A percentile compares a stretch with the other conserved stretches of the same genome.
Evolutionary conservation across 2,888 invertebrate species (phyloP).

Genomic region (Meliscaeva auricollis): DNA sequence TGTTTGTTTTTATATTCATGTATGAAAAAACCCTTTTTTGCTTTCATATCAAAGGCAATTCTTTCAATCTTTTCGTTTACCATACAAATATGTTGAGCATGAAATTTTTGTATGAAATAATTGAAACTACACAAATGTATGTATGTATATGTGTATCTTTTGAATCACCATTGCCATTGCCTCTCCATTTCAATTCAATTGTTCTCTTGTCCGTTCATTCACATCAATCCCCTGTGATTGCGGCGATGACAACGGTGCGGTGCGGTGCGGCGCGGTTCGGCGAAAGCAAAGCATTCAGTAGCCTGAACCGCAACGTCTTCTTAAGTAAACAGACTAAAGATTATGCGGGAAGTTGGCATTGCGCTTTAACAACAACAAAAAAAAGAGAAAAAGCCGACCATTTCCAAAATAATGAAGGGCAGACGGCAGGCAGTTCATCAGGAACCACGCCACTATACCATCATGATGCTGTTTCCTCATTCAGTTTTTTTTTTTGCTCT

Average conservation of each 20-base stretch:
- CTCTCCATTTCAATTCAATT: slow-evolving; percentile 24
- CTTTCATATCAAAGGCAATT: slow-evolving; percentile 15
- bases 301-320: slow-evolving; percentile 8
- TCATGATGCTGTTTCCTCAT: slow-evolving; percentile 17
- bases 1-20: neutral
- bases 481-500: neutral
- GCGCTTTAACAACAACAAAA: slow-evolving; percentile 10
- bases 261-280: neutral
- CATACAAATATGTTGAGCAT: slow-evolving; percentile 21
- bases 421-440: slow-evolving; percentile 9
- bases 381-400: slow-evolving; percentile 1
- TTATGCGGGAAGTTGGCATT: slow-evolving; percentile 30
- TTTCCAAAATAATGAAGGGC: slow-evolving; percentile 26
- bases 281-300: neutral
- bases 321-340: slow-evolving; percentile 7
- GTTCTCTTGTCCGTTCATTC: slow-evolving; percentile 35
- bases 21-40: slow-evolving; percentile 12
- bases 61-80: slow-evolving; percentile 6
- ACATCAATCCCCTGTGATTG: slow-evolving; percentile 2
- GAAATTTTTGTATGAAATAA: neutral
- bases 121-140: slow-evolving; percentile 1
- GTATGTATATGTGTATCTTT: neutral
- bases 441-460: neutral
- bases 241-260: neutral
- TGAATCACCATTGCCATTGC: neutral